Base-by-base conservation (phyloP, 2,888 invertebrate species). In the Horisme vitalbata region DNA sequence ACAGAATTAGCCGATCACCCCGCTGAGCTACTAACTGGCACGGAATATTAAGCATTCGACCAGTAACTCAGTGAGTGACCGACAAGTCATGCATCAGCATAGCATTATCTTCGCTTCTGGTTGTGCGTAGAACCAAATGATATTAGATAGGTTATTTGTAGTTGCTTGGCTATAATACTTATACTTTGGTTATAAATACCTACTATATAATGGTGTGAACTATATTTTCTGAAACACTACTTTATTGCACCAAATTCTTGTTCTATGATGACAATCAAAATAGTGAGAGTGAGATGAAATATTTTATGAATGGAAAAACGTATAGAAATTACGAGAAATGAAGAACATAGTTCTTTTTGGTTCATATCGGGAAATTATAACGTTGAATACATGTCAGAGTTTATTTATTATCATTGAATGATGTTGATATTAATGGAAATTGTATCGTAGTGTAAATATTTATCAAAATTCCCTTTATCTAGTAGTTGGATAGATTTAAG, bases 171-270 rank as follows among this genome's bases (percentile, higher is more conserved):
- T 20, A 20, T 3, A 20, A 20, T 4, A 3, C 8, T 3, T 20
- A 20, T 20, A 2, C 5, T 7, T 5, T 20, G 8, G 6, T 20
- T 20, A 20, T n/a, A 23, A 8, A 27, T 23, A 11, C 3, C n/a
- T n/a, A n/a, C n/a, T n/a, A n/a, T n/a, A n/a, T n/a, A n/a, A n/a
- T n/a, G n/a, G n/a, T n/a, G n/a, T n/a, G n/a, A n/a, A n/a, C n/a
- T 38, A 33, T 45, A 45, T 45, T 45, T 45, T 45, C 28, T 31
- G 44, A 37, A 38, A n/a, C 15, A 28, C 14, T 38, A 26, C 13
- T 24, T 37, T 45, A 37, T 33, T 37, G 32, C 36, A 44, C 10
- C 44, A 14, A 27, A 33, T n/a, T n/a, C n/a, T n/a, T n/a, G n/a
- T n/a, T n/a, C n/a, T n/a, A n/a, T n/a, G n/a, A n/a, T 11, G 5